Evolutionary conservation across 2,888 invertebrate species (phyloP).

Genomic region (Notocelia uddmanniana): DNA sequence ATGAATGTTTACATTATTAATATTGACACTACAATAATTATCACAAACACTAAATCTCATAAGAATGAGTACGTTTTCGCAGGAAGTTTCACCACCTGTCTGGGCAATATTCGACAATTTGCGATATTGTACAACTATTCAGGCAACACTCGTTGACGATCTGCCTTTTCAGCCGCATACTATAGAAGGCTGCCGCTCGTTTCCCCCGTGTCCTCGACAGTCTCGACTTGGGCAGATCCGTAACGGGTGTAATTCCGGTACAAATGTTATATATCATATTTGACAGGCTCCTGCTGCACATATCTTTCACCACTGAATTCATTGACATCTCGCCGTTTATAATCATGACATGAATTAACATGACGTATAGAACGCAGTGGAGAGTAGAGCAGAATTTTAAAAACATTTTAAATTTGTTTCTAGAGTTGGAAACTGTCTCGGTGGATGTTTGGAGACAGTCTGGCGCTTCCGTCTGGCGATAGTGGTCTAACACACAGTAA

Average conservation of each 20-base stretch:
- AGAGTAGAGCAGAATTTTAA: constrained; percentile 56
- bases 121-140: constrained; percentile 66
- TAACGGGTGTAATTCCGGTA: constrained; percentile 58
- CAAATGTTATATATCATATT: constrained; percentile 66
- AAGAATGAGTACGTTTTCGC: not conserved
- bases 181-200: constrained; percentile 62
- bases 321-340: constrained; percentile 63
- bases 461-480: constrained; percentile 75
- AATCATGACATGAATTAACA: constrained; percentile 60
- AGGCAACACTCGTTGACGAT: constrained; percentile 72
- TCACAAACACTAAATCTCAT: constrained; percentile 1
- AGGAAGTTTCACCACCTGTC: constrained; percentile 68
- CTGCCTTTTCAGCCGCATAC: constrained; percentile 63
- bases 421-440: constrained; percentile 56
- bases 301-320: constrained; percentile 60
- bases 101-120: constrained; percentile 75
- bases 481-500: constrained; percentile 46
- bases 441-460: constrained; percentile 62
- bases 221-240: constrained; percentile 58
- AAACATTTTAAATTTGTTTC: constrained; percentile 61
- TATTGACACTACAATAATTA: constrained; percentile 6
- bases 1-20: not conserved
- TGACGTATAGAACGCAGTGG: constrained; percentile 58
- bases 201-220: constrained; percentile 63
- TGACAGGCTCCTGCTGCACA: constrained; percentile 67